Conservation (phyloP, 1,140 invertebrate species). For the Achroia grisella region DNA sequence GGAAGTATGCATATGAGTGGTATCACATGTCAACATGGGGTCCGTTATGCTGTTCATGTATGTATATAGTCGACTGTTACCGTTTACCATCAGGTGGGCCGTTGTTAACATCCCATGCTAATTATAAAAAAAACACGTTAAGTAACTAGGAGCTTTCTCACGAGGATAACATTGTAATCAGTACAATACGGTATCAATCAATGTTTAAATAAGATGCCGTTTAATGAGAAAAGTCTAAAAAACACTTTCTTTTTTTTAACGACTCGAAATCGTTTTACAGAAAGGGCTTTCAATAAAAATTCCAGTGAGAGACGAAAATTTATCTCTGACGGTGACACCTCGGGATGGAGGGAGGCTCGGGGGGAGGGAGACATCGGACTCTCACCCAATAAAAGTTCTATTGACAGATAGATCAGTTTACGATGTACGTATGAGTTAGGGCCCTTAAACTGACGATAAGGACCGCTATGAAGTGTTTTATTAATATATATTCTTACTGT, state of each 20-base stretch:
- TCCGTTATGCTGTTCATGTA: too few relatives aligned
- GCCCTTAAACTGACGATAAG: constrained; percentile 5
- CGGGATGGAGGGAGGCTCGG: background rate
- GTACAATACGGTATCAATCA: too few relatives aligned
- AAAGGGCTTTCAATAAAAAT: constrained; percentile 21
- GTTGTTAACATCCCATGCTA: too few relatives aligned
- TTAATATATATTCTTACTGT: background rate
- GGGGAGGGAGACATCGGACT: constrained; percentile 6
- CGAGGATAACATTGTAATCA: too few relatives aligned
- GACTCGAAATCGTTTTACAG: background rate
- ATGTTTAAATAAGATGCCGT: too few relatives aligned
- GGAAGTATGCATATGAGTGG: too few relatives aligned
- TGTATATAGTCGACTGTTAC: too few relatives aligned
- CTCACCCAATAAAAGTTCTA: constrained; percentile 33
- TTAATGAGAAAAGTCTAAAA: too few relatives aligned
- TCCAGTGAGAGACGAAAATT: constrained; percentile 14
- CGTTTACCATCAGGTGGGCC: too few relatives aligned
- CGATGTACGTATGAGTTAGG: constrained; percentile 10
- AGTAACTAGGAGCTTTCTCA: too few relatives aligned
- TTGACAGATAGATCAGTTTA: constrained; percentile 32
- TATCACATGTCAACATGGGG: too few relatives aligned
- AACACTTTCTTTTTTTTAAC: background rate
- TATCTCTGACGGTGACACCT: constrained; percentile 6
- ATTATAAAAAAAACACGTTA: too few relatives aligned
- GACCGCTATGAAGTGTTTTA: background rate